Evolutionary conservation across 35 echinoderm and acorn worm species (phyloP).

Genomic region (Lytechinus variegatus): DNA sequence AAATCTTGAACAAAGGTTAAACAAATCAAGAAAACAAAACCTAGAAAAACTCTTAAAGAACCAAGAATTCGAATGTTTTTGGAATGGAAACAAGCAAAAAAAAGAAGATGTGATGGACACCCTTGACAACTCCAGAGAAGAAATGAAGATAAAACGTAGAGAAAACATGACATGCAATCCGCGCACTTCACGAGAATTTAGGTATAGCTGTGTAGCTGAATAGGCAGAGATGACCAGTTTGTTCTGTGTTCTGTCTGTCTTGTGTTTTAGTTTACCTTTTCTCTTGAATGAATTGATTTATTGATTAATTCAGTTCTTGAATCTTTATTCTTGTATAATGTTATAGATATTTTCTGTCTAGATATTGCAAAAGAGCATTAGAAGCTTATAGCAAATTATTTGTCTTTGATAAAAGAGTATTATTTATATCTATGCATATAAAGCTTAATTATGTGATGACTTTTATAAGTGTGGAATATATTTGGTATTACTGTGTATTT

Average conservation of each 20-base stretch:
- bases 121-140: conserved; percentile 30
- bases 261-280: too few relatives aligned
- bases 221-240: conserved; percentile 10
- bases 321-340: background rate
- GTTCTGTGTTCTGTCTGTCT: background rate
- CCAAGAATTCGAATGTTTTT: background rate
- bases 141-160: conserved; percentile 35
- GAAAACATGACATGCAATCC: conserved; percentile 46
- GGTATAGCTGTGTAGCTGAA: background rate
- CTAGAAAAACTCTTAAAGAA: conserved; percentile 3
- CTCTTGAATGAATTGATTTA: background rate
- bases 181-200: background rate
- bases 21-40: background rate
- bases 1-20: background rate
- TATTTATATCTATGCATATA: conserved; percentile 21
- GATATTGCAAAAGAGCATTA: background rate
- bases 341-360: background rate
- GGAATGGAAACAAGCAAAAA: background rate
- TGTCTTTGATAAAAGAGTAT: conserved; percentile 12
- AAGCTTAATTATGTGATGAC: background rate
- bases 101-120: background rate
- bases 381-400: background rate
- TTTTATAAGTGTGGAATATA: conserved; percentile 5
- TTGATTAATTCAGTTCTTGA: background rate
- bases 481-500: background rate